Base-by-base conservation (phyloP, 2,888 invertebrate species). In the Drosophila anomelani region DNA sequence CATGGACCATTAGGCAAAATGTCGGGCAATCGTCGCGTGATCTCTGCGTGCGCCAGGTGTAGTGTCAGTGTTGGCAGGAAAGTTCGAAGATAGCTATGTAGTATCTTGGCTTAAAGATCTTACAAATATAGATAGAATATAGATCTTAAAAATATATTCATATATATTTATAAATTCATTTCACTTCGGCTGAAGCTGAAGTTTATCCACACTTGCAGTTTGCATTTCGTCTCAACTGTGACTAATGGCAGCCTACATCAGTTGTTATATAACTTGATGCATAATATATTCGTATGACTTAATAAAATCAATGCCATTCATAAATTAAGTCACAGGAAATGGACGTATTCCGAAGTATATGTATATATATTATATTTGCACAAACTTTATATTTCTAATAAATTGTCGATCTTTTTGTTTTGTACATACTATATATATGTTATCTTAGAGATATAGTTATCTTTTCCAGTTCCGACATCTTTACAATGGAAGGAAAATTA, bases 1-100 rank as follows among this genome's bases (percentile, higher is more conserved):
- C 64, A 66, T 66, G 62, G 62, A 51, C 43, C 51, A 51, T 62
- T 51, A 51, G 36, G 51, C 62, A 20, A 49, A 66, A 66, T 38
- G 36, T 62, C 51, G 64, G 43, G 43, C 64, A 66, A 29, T 62
- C 20, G 62, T 32, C 34, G 62, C 49, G 51, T 51, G 64, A 64
- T 64, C 61, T 49, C 51, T 34, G 59, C 59, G 57, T 57, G 44
- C 10, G 57, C 36, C 32, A 34, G 34, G 51, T 51, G 51, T 51
- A 36, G 15, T 51, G 51, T 20, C 51, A 53, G 36, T 36, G 51
- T 23, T 36, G 51, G 36, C 32, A 49, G 41, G 17, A 39, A 17
- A 10, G 17, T 17, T 39, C 0, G 47, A 26, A 46, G 10, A 26
- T 26, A 12, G 43, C 43, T 41, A 9, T 20, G 17, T 23, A 2